Conservation (phyloP, 2,797 vertebrate genomes). For the Gymnothorax javanicus region DNA sequence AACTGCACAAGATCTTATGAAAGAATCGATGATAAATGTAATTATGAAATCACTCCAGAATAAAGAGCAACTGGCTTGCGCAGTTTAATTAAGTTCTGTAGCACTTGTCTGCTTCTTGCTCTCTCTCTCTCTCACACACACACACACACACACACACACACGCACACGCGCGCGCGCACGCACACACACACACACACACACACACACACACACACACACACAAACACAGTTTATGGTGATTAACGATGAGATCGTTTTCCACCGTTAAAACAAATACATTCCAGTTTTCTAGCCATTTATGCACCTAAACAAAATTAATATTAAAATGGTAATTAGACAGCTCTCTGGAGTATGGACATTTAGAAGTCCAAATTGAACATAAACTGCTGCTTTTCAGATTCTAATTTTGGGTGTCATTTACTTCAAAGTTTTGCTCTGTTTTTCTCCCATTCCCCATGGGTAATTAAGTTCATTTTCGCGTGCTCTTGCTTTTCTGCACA, state of each 20-base stretch:
- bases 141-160: too few relatives aligned
- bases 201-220: constrained; percentile 4
- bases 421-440: not conserved
- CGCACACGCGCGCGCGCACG: not conserved
- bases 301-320: not conserved
- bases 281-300: not conserved
- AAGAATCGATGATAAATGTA: not conserved
- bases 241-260: not conserved
- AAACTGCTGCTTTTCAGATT: not conserved
- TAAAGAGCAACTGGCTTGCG: not conserved
- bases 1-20: not conserved
- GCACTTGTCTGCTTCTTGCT: not conserved
- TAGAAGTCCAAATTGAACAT: not conserved
- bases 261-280: not conserved
- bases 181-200: not conserved
- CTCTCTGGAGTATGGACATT: not conserved
- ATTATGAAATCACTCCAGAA: not conserved
- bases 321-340: not conserved
- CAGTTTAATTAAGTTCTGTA: not conserved
- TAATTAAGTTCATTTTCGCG: not conserved
- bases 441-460: not conserved
- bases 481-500: not conserved
- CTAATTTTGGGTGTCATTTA: not conserved
- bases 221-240: constrained; percentile 6
- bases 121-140: not conserved